Percentiles rank a stretch among this genome's conserved stretches.
phyloP scores from a whole-genome alignment of 2,113 vertebrate species.

The Cyphotilapia sp. region DNA sequence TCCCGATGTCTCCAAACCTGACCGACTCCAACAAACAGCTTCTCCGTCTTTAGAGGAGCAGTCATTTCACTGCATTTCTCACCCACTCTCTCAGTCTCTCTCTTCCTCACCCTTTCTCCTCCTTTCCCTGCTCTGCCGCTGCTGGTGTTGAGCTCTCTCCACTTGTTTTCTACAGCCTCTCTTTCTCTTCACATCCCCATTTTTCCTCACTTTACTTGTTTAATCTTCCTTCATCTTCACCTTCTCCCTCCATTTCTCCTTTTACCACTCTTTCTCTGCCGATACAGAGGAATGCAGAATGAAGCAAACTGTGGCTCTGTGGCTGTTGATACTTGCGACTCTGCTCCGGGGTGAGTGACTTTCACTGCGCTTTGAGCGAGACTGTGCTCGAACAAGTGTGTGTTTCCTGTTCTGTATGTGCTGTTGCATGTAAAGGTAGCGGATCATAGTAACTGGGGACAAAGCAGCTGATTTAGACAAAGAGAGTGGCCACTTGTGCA shows the following conservation, averaged over 20 bases:
- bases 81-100: slow-evolving; percentile 6
- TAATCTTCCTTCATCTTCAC: neutral
- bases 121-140: neutral
- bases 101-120: neutral
- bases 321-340: slow-evolving; percentile 50
- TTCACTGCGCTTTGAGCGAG: neutral
- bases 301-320: slow-evolving; percentile 42
- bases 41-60: neutral
- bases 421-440: neutral
- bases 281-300: slow-evolving; percentile 57
- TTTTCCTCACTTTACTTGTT: neutral
- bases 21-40: neutral
- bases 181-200: neutral
- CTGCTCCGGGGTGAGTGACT: slow-evolving; percentile 66
- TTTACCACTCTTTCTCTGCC: neutral
- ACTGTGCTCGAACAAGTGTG: slow-evolving; percentile 15
- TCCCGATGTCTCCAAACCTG: neutral
- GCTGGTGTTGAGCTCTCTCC: neutral
- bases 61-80: slow-evolving; percentile 31
- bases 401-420: neutral
- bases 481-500: neutral
- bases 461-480: neutral
- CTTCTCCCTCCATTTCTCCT: neutral
- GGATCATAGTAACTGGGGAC: neutral
- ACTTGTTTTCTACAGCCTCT: slow-evolving; percentile 11